phyloP scores from a whole-genome alignment of 2,797 vertebrate genomes.

The Momotus momota region DNA sequence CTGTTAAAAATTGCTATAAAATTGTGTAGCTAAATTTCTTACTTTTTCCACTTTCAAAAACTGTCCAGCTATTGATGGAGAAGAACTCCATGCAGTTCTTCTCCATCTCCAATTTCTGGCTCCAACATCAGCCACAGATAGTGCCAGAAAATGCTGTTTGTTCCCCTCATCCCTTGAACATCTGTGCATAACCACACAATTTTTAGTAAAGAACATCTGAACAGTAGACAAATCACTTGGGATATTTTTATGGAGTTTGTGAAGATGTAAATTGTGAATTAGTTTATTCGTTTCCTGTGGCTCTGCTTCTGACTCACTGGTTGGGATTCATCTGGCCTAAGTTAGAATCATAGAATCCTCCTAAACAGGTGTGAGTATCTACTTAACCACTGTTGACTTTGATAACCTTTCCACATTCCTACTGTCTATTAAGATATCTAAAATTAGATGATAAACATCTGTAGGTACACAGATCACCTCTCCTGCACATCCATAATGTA shows the following conservation, averaged over 20 bases:
- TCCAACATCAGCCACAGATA: background rate
- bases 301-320: constrained; percentile 14
- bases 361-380: background rate
- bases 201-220: constrained; percentile 24
- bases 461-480: background rate
- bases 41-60: background rate
- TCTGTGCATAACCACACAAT: background rate
- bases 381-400: background rate
- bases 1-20: background rate
- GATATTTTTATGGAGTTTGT: background rate
- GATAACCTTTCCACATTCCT: background rate
- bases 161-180: background rate
- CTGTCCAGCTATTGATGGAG: no score
- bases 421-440: background rate
- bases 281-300: background rate
- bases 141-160: background rate
- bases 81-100: background rate
- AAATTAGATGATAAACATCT: background rate
- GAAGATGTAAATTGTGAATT: constrained; percentile 3
- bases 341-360: background rate
- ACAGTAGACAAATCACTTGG: background rate
- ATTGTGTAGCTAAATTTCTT: background rate
- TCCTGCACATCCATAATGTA: background rate
- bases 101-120: background rate
- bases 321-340: background rate